Evolutionary conservation across 2,113 vertebrate genomes (phyloP).

Genomic region (Peromyscus californicus): DNA sequence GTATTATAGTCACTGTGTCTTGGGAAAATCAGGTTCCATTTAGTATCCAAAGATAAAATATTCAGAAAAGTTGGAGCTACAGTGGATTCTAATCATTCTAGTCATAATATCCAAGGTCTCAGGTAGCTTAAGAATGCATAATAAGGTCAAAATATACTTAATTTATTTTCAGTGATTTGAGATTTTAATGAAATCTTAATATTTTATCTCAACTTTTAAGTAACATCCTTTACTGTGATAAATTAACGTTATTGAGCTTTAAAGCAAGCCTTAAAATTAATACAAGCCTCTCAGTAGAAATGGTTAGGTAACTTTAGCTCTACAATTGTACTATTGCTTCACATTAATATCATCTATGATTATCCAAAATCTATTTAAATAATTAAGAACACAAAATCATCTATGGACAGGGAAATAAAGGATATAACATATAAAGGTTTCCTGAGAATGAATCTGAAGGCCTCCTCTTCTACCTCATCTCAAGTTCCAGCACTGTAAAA

Average conservation of each 20-base stretch:
- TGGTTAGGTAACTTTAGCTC: neutral
- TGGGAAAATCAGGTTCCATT: neutral
- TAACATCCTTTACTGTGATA: neutral
- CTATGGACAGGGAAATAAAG: neutral
- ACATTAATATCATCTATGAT: neutral
- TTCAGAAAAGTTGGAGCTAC: neutral
- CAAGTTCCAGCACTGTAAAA: neutral
- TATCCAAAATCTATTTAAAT: neutral
- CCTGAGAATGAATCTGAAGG: neutral
- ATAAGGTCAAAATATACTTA: neutral
- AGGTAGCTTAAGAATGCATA: neutral
- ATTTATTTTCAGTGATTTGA: neutral
- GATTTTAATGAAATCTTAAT: neutral
- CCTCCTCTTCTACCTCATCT: neutral
- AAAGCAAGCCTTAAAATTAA: constrained; percentile 10
- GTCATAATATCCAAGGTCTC: neutral
- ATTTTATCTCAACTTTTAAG: neutral
- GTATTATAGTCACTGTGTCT: neutral
- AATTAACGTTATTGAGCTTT: neutral
- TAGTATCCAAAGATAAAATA: neutral
- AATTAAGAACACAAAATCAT: neutral
- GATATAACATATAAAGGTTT: neutral
- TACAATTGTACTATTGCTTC: neutral
- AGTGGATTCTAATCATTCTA: neutral
- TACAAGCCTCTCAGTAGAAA: neutral